These are phyloP conservation scores for Emys orbicularis DNA, from an alignment of 2,797 vertebrate genomes.

Conservation along the genomic window DNA sequence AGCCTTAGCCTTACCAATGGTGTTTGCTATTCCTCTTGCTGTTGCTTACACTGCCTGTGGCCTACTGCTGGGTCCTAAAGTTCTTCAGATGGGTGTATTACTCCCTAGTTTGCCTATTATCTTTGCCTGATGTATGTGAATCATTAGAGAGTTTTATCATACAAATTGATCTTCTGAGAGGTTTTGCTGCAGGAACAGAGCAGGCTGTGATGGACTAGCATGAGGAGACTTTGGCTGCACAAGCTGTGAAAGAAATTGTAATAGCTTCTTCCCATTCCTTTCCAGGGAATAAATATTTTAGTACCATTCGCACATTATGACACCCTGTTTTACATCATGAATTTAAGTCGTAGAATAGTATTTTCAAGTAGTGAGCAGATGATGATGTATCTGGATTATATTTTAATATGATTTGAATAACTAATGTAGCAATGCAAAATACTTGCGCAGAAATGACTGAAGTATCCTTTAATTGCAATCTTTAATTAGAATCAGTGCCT, in stretches of 20 bases:
- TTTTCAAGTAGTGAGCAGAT: constrained; percentile 52
- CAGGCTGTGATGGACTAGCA: background rate
- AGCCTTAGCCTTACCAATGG: background rate
- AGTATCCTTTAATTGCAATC: constrained; percentile 68
- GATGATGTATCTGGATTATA: constrained; percentile 56
- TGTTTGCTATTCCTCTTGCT: background rate
- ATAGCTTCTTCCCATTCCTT: background rate
- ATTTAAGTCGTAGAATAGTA: constrained; percentile 8
- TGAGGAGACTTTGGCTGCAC: background rate
- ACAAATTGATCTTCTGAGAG: background rate
- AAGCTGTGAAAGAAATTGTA: background rate
- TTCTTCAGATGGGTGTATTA: background rate
- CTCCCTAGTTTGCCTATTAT: background rate
- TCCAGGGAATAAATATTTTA: background rate
- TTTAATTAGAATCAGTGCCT: constrained; percentile 69
- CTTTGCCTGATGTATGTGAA: background rate
- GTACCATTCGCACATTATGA: background rate
- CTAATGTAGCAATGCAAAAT: constrained; percentile 66
- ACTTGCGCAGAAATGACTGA: constrained; percentile 60
- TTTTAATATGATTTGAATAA: constrained; percentile 74
- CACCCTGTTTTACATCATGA: constrained; percentile 4
- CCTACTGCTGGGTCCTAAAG: background rate
- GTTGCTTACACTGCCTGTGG: background rate
- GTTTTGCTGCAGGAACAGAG: background rate
- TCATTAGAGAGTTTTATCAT: background rate